A percentile compares a stretch with the other conserved stretches of the same genome.
These are phyloP conservation scores for Gobio gobio DNA, from an alignment of 2,113 vertebrate species.

Conservation along the genomic window DNA sequence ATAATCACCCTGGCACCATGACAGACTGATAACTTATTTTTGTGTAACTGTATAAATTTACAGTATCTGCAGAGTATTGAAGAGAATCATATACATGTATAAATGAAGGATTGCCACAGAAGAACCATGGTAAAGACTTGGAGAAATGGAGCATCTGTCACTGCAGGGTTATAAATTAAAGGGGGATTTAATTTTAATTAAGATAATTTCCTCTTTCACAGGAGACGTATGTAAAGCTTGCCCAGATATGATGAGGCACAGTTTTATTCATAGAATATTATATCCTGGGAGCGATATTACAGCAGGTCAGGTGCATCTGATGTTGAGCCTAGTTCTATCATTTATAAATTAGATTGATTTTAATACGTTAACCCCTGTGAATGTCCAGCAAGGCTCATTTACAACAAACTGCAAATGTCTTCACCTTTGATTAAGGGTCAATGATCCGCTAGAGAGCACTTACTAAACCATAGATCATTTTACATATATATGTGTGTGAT, in stretches of 20 bases:
- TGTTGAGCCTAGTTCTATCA: background rate
- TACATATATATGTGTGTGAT: background rate
- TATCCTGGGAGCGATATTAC: background rate
- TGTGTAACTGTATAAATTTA: constrained; percentile 24
- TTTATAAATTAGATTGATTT: background rate
- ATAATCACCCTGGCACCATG: constrained; percentile 28
- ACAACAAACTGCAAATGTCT: constrained; percentile 7
- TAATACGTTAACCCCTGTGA: constrained; percentile 12
- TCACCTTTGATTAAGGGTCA: background rate
- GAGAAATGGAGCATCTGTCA: background rate
- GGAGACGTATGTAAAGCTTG: background rate
- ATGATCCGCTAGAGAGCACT: background rate
- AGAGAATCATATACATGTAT: constrained; percentile 36
- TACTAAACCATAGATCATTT: background rate
- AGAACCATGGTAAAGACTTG: background rate
- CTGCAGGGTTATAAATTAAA: constrained; percentile 4
- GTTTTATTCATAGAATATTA: constrained; percentile 22
- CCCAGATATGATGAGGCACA: background rate
- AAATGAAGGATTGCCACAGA: constrained; percentile 42
- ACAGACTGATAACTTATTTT: constrained; percentile 43
- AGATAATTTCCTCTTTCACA: constrained; percentile 25
- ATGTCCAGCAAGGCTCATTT: background rate
- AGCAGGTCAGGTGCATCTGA: background rate
- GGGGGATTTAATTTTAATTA: constrained; percentile 12
- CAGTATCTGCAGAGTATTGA: constrained; percentile 37